A percentile compares a stretch with the other conserved stretches of the same genome.
phyloP scores from a whole-genome alignment of 2,888 invertebrate species.

The Alcis repandata region DNA sequence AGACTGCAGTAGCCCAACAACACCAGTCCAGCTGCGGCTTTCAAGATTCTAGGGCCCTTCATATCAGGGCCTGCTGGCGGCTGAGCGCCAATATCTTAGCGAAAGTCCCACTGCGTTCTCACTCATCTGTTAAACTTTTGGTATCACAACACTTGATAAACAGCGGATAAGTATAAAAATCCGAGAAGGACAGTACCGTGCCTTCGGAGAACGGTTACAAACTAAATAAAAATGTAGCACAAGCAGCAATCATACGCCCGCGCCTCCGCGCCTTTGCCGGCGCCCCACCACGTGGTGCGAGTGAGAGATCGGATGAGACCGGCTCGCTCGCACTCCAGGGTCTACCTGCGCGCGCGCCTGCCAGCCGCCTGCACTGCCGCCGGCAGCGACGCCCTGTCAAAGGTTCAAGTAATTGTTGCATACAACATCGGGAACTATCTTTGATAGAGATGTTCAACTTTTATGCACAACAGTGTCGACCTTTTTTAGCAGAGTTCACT shows the following conservation, averaged over 20 bases:
- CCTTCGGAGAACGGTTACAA: conserved; percentile 78
- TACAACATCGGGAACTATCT: conserved; percentile 63
- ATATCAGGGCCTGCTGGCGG: conserved; percentile 78
- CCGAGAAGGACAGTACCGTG: conserved; percentile 57
- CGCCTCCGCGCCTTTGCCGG: conserved; percentile 61
- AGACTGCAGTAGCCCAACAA: conserved; percentile 88
- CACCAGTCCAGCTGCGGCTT: conserved; percentile 82
- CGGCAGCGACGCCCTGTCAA: conserved; percentile 82
- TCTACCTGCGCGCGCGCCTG: conserved; percentile 84
- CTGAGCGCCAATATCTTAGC: conserved; percentile 70
- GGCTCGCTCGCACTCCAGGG: conserved; percentile 59
- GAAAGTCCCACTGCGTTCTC: conserved; percentile 70
- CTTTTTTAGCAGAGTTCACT: conserved; percentile 37
- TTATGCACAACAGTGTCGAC: conserved; percentile 49
- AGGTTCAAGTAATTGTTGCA: conserved; percentile 78
- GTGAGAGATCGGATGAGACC: conserved; percentile 58
- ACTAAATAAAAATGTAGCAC: conserved; percentile 87
- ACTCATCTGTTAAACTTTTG: conserved; percentile 82
- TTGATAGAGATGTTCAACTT: conserved; percentile 51
- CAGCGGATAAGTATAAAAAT: conserved; percentile 51
- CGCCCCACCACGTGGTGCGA: conserved; percentile 81
- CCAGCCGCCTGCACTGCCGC: conserved; percentile 70
- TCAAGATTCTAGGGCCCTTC: conserved; percentile 81
- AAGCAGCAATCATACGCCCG: conserved; percentile 80
- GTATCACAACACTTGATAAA: conserved; percentile 74